These are phyloP conservation scores for Tupaia chinensis DNA, from an alignment of 2,113 vertebrate genomes.

Conservation along the genomic window DNA sequence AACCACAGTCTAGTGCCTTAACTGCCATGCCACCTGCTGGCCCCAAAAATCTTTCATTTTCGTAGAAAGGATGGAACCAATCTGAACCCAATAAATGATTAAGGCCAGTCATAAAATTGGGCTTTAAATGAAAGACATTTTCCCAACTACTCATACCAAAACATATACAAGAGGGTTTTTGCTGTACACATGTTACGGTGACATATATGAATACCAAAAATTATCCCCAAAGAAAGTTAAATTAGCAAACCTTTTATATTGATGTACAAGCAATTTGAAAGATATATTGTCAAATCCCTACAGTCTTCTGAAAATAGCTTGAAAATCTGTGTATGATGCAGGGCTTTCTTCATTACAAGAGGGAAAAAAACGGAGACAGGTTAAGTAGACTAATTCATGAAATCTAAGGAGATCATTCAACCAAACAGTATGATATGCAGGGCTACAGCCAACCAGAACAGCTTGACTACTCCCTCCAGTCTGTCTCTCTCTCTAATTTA, in stretches of 20 bases:
- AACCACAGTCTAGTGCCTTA: too few species aligned
- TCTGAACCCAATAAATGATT: slow-evolving; percentile 26
- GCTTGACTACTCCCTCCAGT: not conserved
- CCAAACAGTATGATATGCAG: not conserved
- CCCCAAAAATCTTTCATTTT: not conserved
- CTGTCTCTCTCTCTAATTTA: too few species aligned
- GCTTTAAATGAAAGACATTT: slow-evolving; percentile 26
- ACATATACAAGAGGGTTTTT: not conserved
- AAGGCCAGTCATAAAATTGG: slow-evolving; percentile 21
- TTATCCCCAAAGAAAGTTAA: slow-evolving; percentile 42
- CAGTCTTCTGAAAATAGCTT: slow-evolving; percentile 38
- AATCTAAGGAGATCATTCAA: not conserved
- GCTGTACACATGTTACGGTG: not conserved
- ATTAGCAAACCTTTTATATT: not conserved
- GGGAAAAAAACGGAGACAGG: not conserved
- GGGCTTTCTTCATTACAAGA: not conserved
- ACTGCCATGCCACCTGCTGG: too few species aligned
- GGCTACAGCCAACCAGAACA: not conserved
- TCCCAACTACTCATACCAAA: not conserved
- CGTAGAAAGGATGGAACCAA: not conserved
- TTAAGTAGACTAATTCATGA: not conserved
- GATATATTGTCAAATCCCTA: slow-evolving; percentile 42
- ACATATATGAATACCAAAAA: slow-evolving; percentile 45
- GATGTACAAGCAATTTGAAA: slow-evolving; percentile 40
- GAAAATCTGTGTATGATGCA: not conserved